These are phyloP conservation scores for Prionailurus bengalensis DNA, from an alignment of 2,113 vertebrate genomes.

Conservation along the genomic window DNA sequence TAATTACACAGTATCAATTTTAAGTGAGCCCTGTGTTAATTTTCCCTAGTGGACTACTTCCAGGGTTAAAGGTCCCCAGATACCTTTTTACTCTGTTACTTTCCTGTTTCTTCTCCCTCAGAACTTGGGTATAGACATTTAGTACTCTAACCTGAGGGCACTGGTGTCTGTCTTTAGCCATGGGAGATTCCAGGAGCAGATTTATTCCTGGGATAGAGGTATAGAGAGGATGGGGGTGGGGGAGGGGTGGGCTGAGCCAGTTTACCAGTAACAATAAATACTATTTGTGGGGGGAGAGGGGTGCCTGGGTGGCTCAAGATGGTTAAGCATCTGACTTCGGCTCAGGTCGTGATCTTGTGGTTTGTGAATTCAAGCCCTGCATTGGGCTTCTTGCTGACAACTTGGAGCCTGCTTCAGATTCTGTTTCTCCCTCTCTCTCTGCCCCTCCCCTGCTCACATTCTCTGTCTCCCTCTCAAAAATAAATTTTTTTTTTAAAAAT, in stretches of 20 bases:
- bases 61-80: neutral
- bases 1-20: neutral
- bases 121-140: neutral
- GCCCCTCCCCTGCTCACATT: too few relatives aligned
- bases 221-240: neutral
- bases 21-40: neutral
- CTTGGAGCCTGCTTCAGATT: too few relatives aligned
- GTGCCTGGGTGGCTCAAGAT: neutral
- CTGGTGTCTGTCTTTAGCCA: neutral
- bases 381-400: too few relatives aligned
- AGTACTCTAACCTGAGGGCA: neutral
- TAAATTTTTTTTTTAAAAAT: too few relatives aligned
- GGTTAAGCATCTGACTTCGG: too few relatives aligned
- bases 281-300: neutral
- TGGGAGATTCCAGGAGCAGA: neutral
- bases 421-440: too few relatives aligned
- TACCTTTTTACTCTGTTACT: neutral
- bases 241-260: neutral
- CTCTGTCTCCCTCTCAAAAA: too few relatives aligned
- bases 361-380: too few relatives aligned
- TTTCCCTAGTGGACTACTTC: neutral
- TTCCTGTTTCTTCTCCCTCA: neutral
- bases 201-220: neutral
- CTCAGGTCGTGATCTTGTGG: too few relatives aligned
- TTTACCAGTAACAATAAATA: neutral